Evolutionary conservation across 2,113 vertebrate genomes (phyloP), one percentile per base, ranked within the genome.

Genomic region (Pycnonotus jocosus): DNA sequence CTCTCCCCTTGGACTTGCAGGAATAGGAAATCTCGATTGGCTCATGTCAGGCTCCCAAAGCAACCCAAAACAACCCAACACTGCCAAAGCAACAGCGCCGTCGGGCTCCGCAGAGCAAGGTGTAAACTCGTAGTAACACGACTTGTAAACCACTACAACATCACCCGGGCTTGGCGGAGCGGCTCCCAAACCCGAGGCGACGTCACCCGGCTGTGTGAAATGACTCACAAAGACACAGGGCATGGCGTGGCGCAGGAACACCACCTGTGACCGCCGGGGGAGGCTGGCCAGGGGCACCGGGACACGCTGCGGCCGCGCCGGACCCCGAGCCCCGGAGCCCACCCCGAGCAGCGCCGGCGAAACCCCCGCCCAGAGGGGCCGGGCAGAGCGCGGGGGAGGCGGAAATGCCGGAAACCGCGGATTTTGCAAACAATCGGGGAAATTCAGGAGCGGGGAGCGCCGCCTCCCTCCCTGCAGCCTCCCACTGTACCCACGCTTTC

Each of bases 41-140:
- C 33, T 8, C 3, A 0, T 0, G 2, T 1, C 10, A 22, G 20
- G 17, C 78, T 48, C 37, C 30, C 22, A 7, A 50, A 57, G 27
- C 28, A 28, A 6, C 28, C 7, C 33, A 6, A 62, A 57, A 50
- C 40, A 38, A 50, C 40, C 8, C 17, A 66, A 51, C 33, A 57
- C 47, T 11, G 12, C 44, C 31, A 28, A 81, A 53, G 23, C n/a
- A 37, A 2, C 10, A 35, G 11, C 15, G 19, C 70, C 53, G 15
- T 1, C 5, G 19, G 71, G 54, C 61, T 31, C 19, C 1, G 53
- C 38, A 7, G 28, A 33, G 44, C 19, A 10, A 57, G 35, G 44
- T 4, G 38, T 10, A 8, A 69, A 16, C 42, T 3, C 13, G 2
- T 0, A 3, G 15, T 5, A 35, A 25, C 30, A 8, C 0, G 8